Conservation (phyloP, 1,140 invertebrate species). For the Papilio polytes region DNA sequence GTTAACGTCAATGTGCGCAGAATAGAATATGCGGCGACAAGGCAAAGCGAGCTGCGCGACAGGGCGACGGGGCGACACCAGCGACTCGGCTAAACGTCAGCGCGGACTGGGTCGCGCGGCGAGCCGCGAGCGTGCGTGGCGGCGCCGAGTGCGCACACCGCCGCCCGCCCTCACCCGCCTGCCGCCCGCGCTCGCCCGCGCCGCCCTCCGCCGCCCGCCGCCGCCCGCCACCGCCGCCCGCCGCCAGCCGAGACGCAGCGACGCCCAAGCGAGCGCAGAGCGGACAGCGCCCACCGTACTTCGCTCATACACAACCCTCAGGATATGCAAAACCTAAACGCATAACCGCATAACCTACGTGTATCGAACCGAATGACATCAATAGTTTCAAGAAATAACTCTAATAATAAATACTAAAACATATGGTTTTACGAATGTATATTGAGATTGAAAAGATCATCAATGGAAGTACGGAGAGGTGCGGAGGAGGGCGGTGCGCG, state of each 20-base stretch:
- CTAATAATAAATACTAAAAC: neutral
- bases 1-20: conserved; percentile 62
- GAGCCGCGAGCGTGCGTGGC: conserved; percentile 73
- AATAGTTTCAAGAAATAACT: neutral
- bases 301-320: conserved; percentile 42
- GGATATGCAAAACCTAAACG: neutral
- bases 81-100: conserved; percentile 76
- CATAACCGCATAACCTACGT: neutral
- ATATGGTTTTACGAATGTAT: conserved; percentile 44
- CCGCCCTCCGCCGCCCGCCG: conserved; percentile 57
- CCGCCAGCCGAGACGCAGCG: conserved; percentile 79
- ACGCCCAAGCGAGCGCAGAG: conserved; percentile 74
- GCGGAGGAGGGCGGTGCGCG: conserved; percentile 73
- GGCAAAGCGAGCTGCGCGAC: conserved; percentile 53
- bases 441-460: conserved; percentile 79
- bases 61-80: conserved; percentile 62
- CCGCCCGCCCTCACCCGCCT: conserved; percentile 54
- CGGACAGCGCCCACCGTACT: conserved; percentile 68
- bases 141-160: conserved; percentile 64
- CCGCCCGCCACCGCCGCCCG: conserved; percentile 49
- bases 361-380: neutral
- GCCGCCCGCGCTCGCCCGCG: conserved; percentile 43
- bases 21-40: conserved; percentile 62
- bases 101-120: conserved; percentile 77
- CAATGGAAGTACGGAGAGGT: conserved; percentile 76